Evolutionary conservation across 1,140 invertebrate species (phyloP), one percentile per base, ranked within the genome.

Genomic region (Aphelenchoides fujianensis): DNA sequence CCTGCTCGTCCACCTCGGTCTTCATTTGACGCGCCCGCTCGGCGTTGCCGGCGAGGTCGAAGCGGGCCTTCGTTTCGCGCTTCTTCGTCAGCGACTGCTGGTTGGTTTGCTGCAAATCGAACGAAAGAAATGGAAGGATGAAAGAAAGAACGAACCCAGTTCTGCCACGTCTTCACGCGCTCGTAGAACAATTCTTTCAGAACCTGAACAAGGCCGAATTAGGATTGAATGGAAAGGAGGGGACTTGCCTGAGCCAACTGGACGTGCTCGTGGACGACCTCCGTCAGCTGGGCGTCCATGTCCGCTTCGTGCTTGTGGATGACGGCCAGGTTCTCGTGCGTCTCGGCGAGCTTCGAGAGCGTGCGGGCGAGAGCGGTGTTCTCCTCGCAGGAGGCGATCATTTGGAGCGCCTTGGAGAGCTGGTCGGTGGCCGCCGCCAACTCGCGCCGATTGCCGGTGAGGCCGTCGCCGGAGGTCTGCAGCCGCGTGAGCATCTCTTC

Each of bases 101-200:
- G 54, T 94, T 92, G 83, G 95, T 93, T 85, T 98, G 94, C 93
- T n/a, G n/a, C n/a, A n/a, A n/a, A n/a, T n/a, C n/a, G n/a, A n/a
- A n/a, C n/a, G n/a, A n/a, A n/a, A n/a, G n/a, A n/a, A n/a, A n/a
- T n/a, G n/a, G n/a, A n/a, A n/a, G n/a, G n/a, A n/a, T n/a, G n/a
- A n/a, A n/a, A n/a, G n/a, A n/a, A n/a, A n/a, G n/a, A n/a, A n/a
- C n/a, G n/a, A n/a, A n/a, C n/a, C n/a, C 95, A 98, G 78, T 91
- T 92, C 86, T 98, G 95, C 86, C 95, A 98, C 0, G 92, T 90
- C 88, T 98, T 98, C 0, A 97, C 94, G 79, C 96, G 88, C 85
- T 98, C 95, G 84, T 96, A 93, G 81, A 98, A 96, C n/a, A n/a
- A n/a, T n/a, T n/a, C n/a, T n/a, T n/a, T n/a, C n/a, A n/a, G n/a